These are phyloP conservation scores for Geophilus truncorum DNA, from an alignment of 2,888 invertebrate genomes.

Conservation along the genomic window DNA sequence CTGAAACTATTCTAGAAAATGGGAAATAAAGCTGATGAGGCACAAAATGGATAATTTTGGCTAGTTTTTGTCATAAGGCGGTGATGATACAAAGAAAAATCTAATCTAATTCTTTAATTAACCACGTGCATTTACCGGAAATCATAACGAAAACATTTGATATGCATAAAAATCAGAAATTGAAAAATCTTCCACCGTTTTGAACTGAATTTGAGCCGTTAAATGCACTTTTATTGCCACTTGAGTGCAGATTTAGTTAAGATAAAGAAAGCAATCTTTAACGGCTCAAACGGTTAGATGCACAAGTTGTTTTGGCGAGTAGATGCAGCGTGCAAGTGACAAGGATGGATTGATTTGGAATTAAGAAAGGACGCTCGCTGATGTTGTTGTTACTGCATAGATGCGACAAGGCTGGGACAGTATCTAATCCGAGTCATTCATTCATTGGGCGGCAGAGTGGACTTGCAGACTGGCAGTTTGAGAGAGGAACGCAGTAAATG, in stretches of 20 bases:
- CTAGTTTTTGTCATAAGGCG: too few relatives aligned
- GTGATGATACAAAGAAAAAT: too few relatives aligned
- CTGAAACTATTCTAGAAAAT: too few relatives aligned
- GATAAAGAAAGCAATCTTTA: neutral
- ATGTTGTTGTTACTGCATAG: neutral
- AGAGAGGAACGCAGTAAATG: neutral
- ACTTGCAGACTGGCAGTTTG: constrained; percentile 16
- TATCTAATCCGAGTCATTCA: constrained; percentile 11
- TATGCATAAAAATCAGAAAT: too few relatives aligned
- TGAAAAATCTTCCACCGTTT: too few relatives aligned
- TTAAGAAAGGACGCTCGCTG: neutral
- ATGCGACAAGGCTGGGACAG: constrained; percentile 7
- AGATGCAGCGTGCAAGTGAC: neutral
- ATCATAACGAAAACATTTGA: too few relatives aligned
- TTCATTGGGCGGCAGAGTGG: constrained; percentile 14
- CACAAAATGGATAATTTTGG: too few relatives aligned
- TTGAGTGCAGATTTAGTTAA: too few relatives aligned
- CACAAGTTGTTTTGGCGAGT: neutral
- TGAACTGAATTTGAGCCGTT: neutral
- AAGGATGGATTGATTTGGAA: neutral
- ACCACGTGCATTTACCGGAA: too few relatives aligned
- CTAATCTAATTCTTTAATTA: too few relatives aligned
- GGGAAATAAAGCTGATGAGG: too few relatives aligned
- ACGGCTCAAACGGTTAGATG: neutral
- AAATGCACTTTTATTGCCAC: too few relatives aligned